A percentile compares a stretch with the other conserved stretches of the same genome.
phyloP scores from a whole-genome alignment of 2,113 vertebrate genomes.

The Corythornis cristatus region DNA sequence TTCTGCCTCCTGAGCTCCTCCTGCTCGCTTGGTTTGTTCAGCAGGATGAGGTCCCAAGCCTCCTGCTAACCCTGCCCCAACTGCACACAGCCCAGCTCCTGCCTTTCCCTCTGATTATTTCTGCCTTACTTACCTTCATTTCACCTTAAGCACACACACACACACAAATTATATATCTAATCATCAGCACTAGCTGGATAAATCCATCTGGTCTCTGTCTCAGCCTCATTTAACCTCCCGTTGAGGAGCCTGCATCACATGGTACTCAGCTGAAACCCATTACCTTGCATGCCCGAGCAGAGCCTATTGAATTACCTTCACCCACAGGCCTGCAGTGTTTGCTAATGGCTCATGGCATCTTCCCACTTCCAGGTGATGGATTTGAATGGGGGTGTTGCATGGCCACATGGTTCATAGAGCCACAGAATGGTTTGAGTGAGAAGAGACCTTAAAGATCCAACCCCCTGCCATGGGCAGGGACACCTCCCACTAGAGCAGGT shows the following conservation, averaged over 20 bases:
- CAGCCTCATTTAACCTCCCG: constrained; percentile 59
- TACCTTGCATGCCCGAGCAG: constrained; percentile 68
- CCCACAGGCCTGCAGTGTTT: constrained; percentile 20
- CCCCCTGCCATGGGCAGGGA: too few relatives aligned
- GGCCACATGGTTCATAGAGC: too few relatives aligned
- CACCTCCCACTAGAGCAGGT: too few relatives aligned
- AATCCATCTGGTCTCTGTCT: constrained; percentile 73
- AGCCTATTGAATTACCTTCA: constrained; percentile 66
- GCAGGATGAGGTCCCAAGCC: background rate
- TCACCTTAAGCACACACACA: constrained; percentile 11
- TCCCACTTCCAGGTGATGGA: constrained; percentile 26
- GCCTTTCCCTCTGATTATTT: background rate
- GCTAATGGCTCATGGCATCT: constrained; percentile 44
- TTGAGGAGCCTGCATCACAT: constrained; percentile 53
- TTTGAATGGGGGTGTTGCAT: too few relatives aligned
- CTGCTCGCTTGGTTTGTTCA: background rate
- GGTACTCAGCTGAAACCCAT: constrained; percentile 61
- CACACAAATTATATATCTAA: background rate
- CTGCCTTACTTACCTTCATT: constrained; percentile 17
- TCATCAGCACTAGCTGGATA: background rate
- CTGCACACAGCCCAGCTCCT: fast-evolving
- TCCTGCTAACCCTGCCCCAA: background rate
- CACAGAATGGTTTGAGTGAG: too few relatives aligned
- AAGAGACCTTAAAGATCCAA: too few relatives aligned
- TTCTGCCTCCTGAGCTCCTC: background rate